Evolutionary conservation across 1,140 invertebrate species (phyloP), one percentile per base, ranked within the genome.

Genomic region (Heliconius nattereri): DNA sequence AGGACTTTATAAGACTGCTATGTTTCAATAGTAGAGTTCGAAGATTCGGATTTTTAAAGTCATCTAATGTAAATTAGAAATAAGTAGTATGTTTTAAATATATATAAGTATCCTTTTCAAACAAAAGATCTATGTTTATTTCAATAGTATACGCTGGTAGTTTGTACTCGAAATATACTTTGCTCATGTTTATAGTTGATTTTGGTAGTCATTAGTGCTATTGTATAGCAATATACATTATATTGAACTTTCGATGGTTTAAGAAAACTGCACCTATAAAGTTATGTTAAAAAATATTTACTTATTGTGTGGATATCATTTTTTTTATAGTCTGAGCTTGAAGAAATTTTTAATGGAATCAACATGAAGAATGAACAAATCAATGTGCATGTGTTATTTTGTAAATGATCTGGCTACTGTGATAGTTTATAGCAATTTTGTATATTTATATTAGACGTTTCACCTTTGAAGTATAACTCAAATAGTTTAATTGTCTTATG

Each of bases 351-450:
- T 57, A 57, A 23, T 57, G n/a, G 54, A 57, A 23, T 23, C 8
- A n/a, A 57, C 9, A 23, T 2, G 7, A 57, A n/a, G 8, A 57
- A 57, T 23, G 9, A 57, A 57, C 9, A 23, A 57, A 57, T 23
- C 20, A 23, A 23, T 9, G 2, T 57, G 54, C n/a, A 57, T 57
- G 52, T 54, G 40, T 35, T 40, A 40, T 71, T 76, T 71, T 73
- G n/a, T 57, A 2, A 29, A 80, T 80, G 81, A 82, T 82, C 81
- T 82, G 81, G 79, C 71, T 74, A 57, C 78, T 82, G 81, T 82
- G 78, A 82, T 82, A 82, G 78, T 45, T 57, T 80, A 23, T 75
- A 54, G 6, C 52, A 77, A 66, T 73, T 77, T 77, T 57, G n/a
- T 57, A 57, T 9, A 57, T 57, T 57, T 57, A 57, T 57, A 57